These are phyloP conservation scores for Xenotilapia leptura DNA, from an alignment of 2,113 vertebrate species.

Conservation along the genomic window DNA sequence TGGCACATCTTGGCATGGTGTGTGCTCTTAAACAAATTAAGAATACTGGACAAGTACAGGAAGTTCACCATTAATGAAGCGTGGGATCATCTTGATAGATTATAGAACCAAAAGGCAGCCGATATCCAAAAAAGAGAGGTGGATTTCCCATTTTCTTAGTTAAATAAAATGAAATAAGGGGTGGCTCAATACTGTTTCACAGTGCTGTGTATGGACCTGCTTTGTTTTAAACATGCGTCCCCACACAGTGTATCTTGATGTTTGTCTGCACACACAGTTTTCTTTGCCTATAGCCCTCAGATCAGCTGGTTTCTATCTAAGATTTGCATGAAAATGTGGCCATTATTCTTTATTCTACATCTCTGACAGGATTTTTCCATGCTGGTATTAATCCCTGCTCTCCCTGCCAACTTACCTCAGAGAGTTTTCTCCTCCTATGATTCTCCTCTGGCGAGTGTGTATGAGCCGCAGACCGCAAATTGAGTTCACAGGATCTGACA, in stretches of 20 bases:
- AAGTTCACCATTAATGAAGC: background rate
- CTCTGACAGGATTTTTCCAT: background rate
- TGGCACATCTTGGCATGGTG: background rate
- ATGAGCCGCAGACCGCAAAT: slow-evolving; percentile 84
- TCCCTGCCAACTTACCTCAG: slow-evolving; percentile 77
- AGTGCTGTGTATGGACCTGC: background rate
- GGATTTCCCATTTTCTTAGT: background rate
- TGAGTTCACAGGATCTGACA: slow-evolving; percentile 74
- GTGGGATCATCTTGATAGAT: background rate
- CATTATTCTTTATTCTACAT: background rate
- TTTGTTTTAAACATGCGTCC: background rate
- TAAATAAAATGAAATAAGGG: background rate
- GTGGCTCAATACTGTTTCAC: background rate
- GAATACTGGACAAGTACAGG: background rate
- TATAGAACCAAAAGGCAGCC: background rate
- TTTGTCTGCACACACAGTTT: background rate
- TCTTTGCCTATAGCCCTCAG: background rate
- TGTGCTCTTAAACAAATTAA: background rate
- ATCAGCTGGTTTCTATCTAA: slow-evolving; percentile 1
- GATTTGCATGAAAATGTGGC: background rate
- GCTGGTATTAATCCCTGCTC: slow-evolving; percentile 8
- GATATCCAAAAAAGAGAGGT: background rate
- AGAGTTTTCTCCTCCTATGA: slow-evolving; percentile 94
- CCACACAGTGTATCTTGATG: background rate
- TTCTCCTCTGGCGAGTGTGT: slow-evolving; percentile 87